Evolutionary conservation across 1,140 invertebrate species (phyloP), one percentile per base, ranked within the genome.

Genomic region (Drusus annulatus): DNA sequence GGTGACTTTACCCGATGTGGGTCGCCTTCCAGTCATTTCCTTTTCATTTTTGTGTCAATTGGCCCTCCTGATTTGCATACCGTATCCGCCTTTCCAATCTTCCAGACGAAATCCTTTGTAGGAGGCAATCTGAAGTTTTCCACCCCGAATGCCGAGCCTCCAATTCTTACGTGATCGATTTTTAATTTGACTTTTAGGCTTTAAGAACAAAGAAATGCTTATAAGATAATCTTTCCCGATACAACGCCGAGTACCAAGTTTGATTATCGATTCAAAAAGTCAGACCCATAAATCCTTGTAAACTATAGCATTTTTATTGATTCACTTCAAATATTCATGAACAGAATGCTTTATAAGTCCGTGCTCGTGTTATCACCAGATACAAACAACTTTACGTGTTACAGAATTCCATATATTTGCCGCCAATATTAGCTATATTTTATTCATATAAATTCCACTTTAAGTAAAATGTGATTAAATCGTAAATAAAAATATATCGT

Each of bases 31-130:
- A 60, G 1, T 45, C 10, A 2, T 23, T 19, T 60, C n/a, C 54
- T 10, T 10, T 7, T 56, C 54, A 56, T 21, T 56, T 21, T 10
- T 45, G 36, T 45, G 10, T 45, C 36, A 45, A 45, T 45, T 45
- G 36, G 36, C 36, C 36, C 36, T 7, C 36, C 36, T 45, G 8
- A 45, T 45, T 45, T 45, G 36, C 36, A 45, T 45, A 45, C 13
- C 1, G 10, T 1, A 45, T 45, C 8, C 23, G 23, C 7, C 19
- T 1, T 15, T 7, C 56, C 19, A 56, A 56, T 19, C 17, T 60
- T 60, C 23, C 23, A 60, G 23, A 60, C 56, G 8, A 60, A 60
- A 19, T 60, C 36, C 56, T 60, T 60, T 60, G 56, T 60, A 17
- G 8, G 4, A 60, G 13, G 13, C 17, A 21, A 19, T 60, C 19